Evolutionary conservation across 2,888 invertebrate genomes (phyloP).

Genomic region (Cerastoderma edule): DNA sequence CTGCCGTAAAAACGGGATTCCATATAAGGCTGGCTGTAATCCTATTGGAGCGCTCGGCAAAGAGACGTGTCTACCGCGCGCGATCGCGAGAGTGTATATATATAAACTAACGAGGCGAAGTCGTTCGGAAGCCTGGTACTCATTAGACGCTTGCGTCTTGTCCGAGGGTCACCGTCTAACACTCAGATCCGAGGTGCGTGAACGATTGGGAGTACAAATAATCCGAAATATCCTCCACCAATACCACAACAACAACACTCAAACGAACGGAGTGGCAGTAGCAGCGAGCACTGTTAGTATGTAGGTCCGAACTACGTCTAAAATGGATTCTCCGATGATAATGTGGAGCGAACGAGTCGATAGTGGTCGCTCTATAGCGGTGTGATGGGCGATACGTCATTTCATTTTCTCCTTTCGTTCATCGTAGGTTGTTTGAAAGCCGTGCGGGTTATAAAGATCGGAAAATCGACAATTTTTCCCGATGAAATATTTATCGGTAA

Average conservation of each 20-base stretch:
- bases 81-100: too few relatives aligned
- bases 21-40: conserved; percentile 71
- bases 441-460: too few relatives aligned
- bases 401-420: too few relatives aligned
- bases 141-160: background rate
- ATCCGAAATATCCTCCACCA: too few relatives aligned
- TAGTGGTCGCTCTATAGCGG: background rate
- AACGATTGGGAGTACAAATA: too few relatives aligned
- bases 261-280: too few relatives aligned
- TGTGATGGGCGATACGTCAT: conserved; percentile 5
- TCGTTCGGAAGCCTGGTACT: background rate
- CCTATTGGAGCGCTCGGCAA: background rate
- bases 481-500: too few relatives aligned
- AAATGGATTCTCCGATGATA: conserved; percentile 15
- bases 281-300: background rate
- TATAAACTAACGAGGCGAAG: background rate
- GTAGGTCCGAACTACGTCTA: background rate
- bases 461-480: too few relatives aligned
- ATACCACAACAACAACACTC: too few relatives aligned
- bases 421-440: too few relatives aligned
- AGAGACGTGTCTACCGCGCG: background rate
- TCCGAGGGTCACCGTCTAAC: too few relatives aligned
- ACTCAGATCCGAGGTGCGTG: too few relatives aligned
- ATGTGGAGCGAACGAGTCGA: conserved; percentile 12
- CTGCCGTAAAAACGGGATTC: conserved; percentile 56